Base-by-base conservation (phyloP, 2,113 vertebrate genomes). In the Vanacampus margaritifer region DNA sequence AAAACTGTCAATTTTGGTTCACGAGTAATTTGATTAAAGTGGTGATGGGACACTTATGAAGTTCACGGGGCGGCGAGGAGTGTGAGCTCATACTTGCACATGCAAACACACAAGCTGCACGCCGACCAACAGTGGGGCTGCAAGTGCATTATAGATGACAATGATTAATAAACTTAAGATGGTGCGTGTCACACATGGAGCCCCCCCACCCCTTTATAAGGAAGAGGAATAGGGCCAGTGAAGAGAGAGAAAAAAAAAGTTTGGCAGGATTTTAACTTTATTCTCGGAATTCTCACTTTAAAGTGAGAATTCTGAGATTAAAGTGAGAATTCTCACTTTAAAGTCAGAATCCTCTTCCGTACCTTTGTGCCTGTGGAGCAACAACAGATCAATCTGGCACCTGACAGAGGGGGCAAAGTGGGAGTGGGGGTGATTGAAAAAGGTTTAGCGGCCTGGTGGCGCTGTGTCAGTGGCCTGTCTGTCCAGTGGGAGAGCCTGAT, bases 1-100 rank as follows among this genome's bases (percentile, higher is more conserved):
- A 98, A 98, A 96, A 98, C 97, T 99, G 97, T 99, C 97, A 98
- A 99, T 98, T 99, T 98, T 96, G 95, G 96, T 98, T 99, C 97
- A 98, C 96, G 96, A 98, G 95, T 98, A 99, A 99, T 99, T 98
- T 98, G 97, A 99, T 98, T 99, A 98, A 98, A 95, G 94, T 95
- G 96, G 96, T 97, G 96, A 98, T 96, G 94, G 94, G 96, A 95
- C 94, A 89, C 88, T 91, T 94, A 95, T 95, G 94, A 96, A 97
- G 95, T 96, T 96, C 94, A 92, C 91, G 90, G 92, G 93, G 94
- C 94, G 93, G 93, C 81, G 89, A 93, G 91, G 89, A 91, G 77
- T 91, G 89, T 41, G 80, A 82, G 63, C 43, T 35, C 39, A 64
- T 58, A 43, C 21, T 54, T 60, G 54, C 36, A 64, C 67, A 72